Evolutionary conservation across 53 echinoderm and acorn worm genomes (phyloP).

Genomic region (Crossaster papposus): DNA sequence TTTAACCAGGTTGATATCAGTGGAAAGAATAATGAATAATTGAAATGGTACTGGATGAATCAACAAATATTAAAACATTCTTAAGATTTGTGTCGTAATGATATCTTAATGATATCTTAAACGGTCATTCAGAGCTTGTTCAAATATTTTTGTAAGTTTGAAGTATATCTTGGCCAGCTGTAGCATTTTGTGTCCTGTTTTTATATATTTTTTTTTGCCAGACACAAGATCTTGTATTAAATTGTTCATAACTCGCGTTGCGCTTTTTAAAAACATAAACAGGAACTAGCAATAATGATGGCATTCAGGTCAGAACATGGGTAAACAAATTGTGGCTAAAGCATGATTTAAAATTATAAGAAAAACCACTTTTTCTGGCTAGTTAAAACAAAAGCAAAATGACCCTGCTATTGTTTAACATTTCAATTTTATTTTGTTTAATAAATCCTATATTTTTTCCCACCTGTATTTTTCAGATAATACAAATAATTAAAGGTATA

Average conservation of each 20-base stretch:
- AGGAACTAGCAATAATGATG: constrained; percentile 22
- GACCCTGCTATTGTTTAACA: no score
- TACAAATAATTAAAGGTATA: background rate
- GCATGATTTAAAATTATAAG: background rate
- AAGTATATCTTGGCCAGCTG: constrained; percentile 14
- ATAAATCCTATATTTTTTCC: background rate
- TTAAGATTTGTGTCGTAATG: constrained; percentile 10
- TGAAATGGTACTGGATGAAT: background rate
- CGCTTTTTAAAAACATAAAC: background rate
- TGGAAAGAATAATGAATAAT: background rate
- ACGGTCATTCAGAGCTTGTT: constrained; percentile 27
- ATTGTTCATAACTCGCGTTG: background rate
- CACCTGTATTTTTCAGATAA: background rate
- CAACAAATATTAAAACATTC: background rate
- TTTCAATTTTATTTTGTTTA: no score
- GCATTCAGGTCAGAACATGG: background rate
- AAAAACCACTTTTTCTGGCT: no score
- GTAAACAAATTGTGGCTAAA: no score
- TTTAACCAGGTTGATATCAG: background rate
- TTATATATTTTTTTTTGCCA: no score
- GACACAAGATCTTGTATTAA: background rate
- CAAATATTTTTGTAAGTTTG: constrained; percentile 57
- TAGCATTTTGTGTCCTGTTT: constrained; percentile 8
- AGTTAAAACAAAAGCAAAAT: no score
- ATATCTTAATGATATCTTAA: constrained; percentile 25